phyloP scores from a whole-genome alignment of 2,797 vertebrate genomes.

The Discoglossus pictus region DNA sequence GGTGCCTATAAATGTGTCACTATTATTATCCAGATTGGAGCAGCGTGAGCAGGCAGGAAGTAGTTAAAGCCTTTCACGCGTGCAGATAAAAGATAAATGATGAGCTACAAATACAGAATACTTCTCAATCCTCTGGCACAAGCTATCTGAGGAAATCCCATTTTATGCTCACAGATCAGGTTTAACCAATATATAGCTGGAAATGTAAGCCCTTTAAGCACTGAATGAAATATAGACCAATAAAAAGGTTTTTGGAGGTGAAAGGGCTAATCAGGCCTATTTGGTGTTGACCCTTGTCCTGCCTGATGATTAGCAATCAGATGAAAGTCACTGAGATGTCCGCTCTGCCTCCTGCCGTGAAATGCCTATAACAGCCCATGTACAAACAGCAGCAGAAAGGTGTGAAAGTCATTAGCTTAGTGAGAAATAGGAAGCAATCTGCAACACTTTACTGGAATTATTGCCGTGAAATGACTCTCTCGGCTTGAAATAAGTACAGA shows the following conservation, averaged over 20 bases:
- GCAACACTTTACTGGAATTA: constrained; percentile 73
- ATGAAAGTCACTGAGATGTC: constrained; percentile 56
- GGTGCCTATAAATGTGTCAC: too few relatives aligned
- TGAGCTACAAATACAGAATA: not conserved
- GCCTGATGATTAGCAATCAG: constrained; percentile 45
- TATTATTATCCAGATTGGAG: too few relatives aligned
- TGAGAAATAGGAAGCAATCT: constrained; percentile 77
- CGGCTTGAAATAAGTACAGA: constrained; percentile 64
- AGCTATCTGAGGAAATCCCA: constrained; percentile 9
- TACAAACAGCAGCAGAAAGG: constrained; percentile 67
- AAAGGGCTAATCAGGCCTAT: constrained; percentile 24
- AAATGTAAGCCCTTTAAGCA: not conserved
- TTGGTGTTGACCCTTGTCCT: constrained; percentile 53
- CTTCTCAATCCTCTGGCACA: not conserved
- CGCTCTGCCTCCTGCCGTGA: constrained; percentile 57
- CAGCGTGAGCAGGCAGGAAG: too few relatives aligned
- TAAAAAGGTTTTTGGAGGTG: not conserved
- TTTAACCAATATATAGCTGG: constrained; percentile 3
- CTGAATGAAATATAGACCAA: not conserved
- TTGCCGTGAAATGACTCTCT: constrained; percentile 73
- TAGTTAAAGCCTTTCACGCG: too few relatives aligned
- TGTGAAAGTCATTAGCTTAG: constrained; percentile 75
- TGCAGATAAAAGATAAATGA: too few relatives aligned
- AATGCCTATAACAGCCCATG: constrained; percentile 57
- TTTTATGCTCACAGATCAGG: constrained; percentile 17